Percentiles rank a stretch among this genome's conserved stretches.
phyloP scores from a whole-genome alignment of 2,888 invertebrate genomes.

The Hyles lineata region DNA sequence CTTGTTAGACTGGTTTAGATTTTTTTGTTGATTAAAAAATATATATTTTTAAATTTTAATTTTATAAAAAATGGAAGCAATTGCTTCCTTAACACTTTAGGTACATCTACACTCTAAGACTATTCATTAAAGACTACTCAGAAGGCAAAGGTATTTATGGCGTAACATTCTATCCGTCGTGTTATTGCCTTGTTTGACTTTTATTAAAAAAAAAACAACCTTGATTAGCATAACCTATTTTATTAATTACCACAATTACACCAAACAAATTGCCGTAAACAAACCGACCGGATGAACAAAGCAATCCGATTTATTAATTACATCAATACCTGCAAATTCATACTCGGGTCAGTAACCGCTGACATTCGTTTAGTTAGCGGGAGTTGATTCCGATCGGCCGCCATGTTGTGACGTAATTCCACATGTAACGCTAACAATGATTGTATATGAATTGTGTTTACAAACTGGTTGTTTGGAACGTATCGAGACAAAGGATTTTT shows the following conservation, averaged over 20 bases:
- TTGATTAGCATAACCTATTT: not conserved
- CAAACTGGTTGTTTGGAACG: not conserved
- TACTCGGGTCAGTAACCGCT: constrained; percentile 2
- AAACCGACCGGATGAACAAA: not conserved
- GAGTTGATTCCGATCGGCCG: not conserved
- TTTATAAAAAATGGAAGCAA: no score
- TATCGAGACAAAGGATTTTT: no score
- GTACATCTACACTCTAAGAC: no score
- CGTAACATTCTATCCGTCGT: no score
- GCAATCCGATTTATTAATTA: not conserved
- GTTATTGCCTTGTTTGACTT: no score
- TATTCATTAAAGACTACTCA: no score
- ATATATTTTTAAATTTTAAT: no score
- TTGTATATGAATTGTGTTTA: not conserved
- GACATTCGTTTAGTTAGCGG: not conserved
- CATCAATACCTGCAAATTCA: not conserved
- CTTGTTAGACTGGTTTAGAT: no score
- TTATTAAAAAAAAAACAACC: no score
- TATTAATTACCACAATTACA: not conserved
- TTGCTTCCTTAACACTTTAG: no score
- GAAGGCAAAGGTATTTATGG: no score
- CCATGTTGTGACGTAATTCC: constrained; percentile 9
- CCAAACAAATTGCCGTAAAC: not conserved
- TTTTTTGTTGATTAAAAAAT: no score
- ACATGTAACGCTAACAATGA: not conserved